A percentile compares a stretch with the other conserved stretches of the same genome.
phyloP scores from a whole-genome alignment of 2,797 vertebrate genomes.

The Coendou prehensilis region DNA sequence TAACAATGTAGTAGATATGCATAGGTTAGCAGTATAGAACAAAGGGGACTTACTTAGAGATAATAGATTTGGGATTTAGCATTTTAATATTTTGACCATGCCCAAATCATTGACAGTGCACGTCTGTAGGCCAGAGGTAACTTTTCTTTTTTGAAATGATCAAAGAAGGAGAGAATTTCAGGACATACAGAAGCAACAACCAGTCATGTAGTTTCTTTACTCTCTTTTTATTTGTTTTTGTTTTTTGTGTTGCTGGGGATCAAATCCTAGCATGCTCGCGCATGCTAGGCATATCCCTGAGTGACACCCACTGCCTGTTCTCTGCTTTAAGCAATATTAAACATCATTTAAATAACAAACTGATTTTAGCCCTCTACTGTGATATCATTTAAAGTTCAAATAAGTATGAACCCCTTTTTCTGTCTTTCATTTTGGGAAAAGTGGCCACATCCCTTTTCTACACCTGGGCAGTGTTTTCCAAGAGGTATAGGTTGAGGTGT shows the following conservation, averaged over 20 bases:
- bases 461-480: neutral
- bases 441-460: neutral
- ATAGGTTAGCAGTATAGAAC: neutral
- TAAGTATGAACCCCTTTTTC: neutral
- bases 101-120: neutral
- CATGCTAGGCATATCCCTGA: neutral
- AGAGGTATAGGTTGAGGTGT: neutral
- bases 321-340: neutral
- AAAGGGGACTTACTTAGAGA: neutral
- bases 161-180: neutral
- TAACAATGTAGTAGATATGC: neutral
- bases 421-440: neutral
- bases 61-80: neutral
- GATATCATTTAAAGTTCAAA: neutral
- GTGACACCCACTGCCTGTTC: neutral
- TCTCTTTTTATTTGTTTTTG: neutral
- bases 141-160: neutral
- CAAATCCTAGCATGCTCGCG: neutral
- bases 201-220: neutral
- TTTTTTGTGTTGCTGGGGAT: neutral
- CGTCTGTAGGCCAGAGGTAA: neutral
- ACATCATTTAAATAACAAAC: neutral
- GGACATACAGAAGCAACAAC: neutral
- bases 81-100: neutral
- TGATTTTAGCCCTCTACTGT: neutral